Evolutionary conservation across 2,113 vertebrate species (phyloP), one percentile per base, ranked within the genome.

Genomic region (Gasterosteus aculeatus): DNA sequence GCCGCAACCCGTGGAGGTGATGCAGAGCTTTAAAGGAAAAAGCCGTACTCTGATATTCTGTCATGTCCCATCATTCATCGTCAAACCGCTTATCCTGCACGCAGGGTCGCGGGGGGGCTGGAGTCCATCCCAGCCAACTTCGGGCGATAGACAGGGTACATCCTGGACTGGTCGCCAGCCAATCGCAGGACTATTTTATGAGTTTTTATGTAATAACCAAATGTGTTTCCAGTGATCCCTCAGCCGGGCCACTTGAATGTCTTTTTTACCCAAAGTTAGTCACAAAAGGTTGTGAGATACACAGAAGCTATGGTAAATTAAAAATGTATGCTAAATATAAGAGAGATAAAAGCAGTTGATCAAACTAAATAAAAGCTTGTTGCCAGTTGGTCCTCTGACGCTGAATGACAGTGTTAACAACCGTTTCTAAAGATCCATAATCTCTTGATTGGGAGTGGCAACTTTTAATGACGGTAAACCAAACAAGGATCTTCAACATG

Each of bases 41-140:
- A 49, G 41, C 1, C 5, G 42, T 67, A 29, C 72, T 57, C 51
- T 78, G 71, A 72, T 65, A 12, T 2, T 5, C 62, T 57, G 58
- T 61, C 70, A 51, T 51, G 71, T 61, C 38, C 69, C 71, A 75
- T 83, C 80, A 44, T 10, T 65, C 22, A 26, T 26, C 22, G 22
- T 26, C 22, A 26, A 26, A 26, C 22, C 22, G 22, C 22, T 26
- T 26, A 26, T 26, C 22, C 22, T 26, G 22, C 22, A 26, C 22
- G 22, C 22, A 26, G 22, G 22, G 22, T 26, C 1, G 22, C 22
- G 22, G 22, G 22, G 22, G 22, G 22, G 22, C 22, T 26, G 22
- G 22, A 26, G 22, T 26, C 22, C 22, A 26, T 26, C 22, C 22
- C 22, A 26, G 22, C 22, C 22, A 26, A 26, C 22, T 1, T 26